Evolutionary conservation across 2,888 invertebrate genomes (phyloP), one percentile per base, ranked within the genome.

Genomic region (Cantharis rustica): DNA sequence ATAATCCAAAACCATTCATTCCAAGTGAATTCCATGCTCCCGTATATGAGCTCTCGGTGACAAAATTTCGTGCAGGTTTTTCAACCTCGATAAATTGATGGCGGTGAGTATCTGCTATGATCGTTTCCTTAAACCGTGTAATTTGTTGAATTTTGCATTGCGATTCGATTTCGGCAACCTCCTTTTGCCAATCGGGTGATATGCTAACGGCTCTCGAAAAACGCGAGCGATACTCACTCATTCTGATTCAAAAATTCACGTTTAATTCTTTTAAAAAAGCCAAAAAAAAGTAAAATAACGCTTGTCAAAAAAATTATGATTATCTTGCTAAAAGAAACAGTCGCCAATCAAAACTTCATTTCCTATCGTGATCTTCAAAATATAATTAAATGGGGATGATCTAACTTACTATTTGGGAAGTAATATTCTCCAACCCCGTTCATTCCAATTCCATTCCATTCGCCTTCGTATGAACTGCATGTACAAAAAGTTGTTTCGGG

Each of bases 1-100:
- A 94, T 63, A 85, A 86, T 31, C 93, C 93, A 69, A 85, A 85
- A 20, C 93, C 93, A 26, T 90, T 89, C 91, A 93, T 92, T 61
- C 91, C 91, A 0, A 91, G 83, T 1, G 88, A 84, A 82, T 92
- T 89, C 91, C 92, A 92, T 10, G 90, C 88, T 68, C 93, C 93
- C 62, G 88, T 86, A 81, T 92, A 93, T 16, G 84, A 85, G 75
- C 92, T 92, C 1, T 91, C 91, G 0, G 91, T 92, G 11, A 31
- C 70, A 69, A 81, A 83, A 16, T 27, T n/a, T 16, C 17, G 16
- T 20, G 69, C 16, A 10, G 71, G 26, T 61, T 47, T 64, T 26
- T 64, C 17, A 31, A 27, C 1, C 10, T 63, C 16, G 4, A 31
- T 3, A 2, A 10, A 72, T 0, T 69, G 27, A 23, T 20, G 20